These are phyloP conservation scores for Oryctolagus cuniculus DNA, from an alignment of 2,113 vertebrate species.

Conservation along the genomic window mOryCun1.1 NC_091442.1:113033501-113034000, in stretches of 20 bases:
- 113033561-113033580: neutral
- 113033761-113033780: neutral
- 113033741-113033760: neutral
- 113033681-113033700: neutral
- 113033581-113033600: neutral
- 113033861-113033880: neutral
- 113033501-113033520: neutral
- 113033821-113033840: too few relatives aligned
- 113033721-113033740: neutral
- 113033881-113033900: neutral
- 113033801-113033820: neutral
- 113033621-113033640: neutral
- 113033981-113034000: neutral
- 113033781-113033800: neutral
- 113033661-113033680: neutral
- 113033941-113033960: neutral
- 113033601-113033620: neutral
- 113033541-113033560: neutral
- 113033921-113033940: neutral
- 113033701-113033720: neutral
- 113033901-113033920: neutral
- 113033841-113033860: too few relatives aligned
- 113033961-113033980: neutral
- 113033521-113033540: too few relatives aligned
- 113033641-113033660: neutral